phyloP scores from a whole-genome alignment of 1,140 invertebrate genomes.

The Leguminivora glycinivorella region DNA sequence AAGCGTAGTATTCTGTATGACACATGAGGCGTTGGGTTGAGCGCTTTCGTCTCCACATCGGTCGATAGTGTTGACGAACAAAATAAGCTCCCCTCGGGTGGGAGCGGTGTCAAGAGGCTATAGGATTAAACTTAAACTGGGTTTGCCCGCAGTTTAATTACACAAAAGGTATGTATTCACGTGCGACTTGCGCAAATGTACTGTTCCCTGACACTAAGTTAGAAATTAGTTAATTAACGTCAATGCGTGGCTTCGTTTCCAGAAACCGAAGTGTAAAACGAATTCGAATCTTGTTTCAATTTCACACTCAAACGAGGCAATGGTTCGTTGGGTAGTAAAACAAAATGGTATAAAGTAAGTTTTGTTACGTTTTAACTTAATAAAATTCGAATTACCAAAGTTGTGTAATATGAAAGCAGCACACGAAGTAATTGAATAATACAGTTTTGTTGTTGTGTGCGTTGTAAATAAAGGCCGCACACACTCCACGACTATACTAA shows the following conservation, averaged over 20 bases:
- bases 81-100: constrained; percentile 72
- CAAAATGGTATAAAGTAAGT: background rate
- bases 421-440: constrained; percentile 53
- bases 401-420: background rate
- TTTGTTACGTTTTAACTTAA: constrained; percentile 8
- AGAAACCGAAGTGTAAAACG: background rate
- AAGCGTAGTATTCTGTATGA: constrained; percentile 62
- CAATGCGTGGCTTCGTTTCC: constrained; percentile 34
- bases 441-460: constrained; percentile 45
- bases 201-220: constrained; percentile 63
- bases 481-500: constrained; percentile 47
- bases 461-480: constrained; percentile 45
- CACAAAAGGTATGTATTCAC: constrained; percentile 73
- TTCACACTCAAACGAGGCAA: background rate
- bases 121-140: constrained; percentile 78
- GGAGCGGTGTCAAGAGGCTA: constrained; percentile 77
- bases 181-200: constrained; percentile 64
- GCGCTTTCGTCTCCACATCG: constrained; percentile 66
- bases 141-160: constrained; percentile 77
- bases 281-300: background rate
- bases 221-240: constrained; percentile 73
- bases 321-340: background rate
- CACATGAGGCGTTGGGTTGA: constrained; percentile 57
- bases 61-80: constrained; percentile 77
- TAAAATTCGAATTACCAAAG: background rate